These are phyloP conservation scores for Patiria miniata DNA, from an alignment of 35 echinoderm and acorn worm genomes.

Conservation along the genomic window DNA sequence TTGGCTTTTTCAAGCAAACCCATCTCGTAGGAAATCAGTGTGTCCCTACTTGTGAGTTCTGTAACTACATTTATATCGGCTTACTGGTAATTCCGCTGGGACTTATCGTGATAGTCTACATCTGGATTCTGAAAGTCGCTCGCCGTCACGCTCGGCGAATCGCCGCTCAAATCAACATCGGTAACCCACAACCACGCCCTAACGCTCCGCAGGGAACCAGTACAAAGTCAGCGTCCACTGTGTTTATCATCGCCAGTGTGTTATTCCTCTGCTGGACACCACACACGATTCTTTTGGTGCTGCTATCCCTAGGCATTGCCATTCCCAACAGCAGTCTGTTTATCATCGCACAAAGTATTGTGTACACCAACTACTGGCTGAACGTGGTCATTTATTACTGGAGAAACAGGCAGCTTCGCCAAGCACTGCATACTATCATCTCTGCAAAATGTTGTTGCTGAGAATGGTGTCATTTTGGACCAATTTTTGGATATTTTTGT, in stretches of 20 bases:
- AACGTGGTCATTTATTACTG: not conserved
- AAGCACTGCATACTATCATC: not conserved
- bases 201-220: not conserved
- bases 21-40: not conserved
- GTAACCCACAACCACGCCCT: not conserved
- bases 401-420: conserved; percentile 4
- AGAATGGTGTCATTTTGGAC: too few relatives aligned
- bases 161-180: not conserved
- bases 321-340: not conserved
- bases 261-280: not conserved
- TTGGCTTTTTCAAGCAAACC: too few relatives aligned
- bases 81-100: not conserved
- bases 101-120: not conserved
- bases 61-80: too few relatives aligned
- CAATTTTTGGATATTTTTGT: too few relatives aligned
- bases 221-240: not conserved
- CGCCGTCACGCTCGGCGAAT: conserved; percentile 4
- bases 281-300: not conserved
- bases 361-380: not conserved
- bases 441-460: not conserved
- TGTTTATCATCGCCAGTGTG: not conserved
- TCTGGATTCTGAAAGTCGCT: not conserved
- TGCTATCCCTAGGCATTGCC: not conserved
- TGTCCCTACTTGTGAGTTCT: too few relatives aligned
- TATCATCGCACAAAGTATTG: not conserved